phyloP scores from a whole-genome alignment of 35 echinoderm and acorn worm genomes.

The Lytechinus pictus region DNA sequence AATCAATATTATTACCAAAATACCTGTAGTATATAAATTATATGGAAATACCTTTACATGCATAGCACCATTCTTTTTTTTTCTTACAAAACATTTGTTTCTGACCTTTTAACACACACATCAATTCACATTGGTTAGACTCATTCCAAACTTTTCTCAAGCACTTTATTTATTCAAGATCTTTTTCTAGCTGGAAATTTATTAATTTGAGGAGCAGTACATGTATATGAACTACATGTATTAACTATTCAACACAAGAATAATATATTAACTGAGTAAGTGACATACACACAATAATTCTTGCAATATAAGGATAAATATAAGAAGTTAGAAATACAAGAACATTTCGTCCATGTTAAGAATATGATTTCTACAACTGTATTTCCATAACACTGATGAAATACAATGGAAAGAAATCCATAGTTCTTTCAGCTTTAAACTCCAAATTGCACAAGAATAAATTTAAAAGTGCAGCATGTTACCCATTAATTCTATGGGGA shows the following conservation, averaged over 20 bases:
- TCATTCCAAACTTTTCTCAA: slow-evolving; percentile 11
- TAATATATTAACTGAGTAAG: background rate
- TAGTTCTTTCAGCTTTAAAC: background rate
- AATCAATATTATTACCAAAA: too few relatives aligned
- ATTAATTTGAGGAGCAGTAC: background rate
- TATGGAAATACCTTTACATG: background rate
- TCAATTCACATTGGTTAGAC: background rate
- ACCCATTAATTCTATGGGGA: background rate
- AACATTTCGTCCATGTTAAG: background rate
- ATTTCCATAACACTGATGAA: background rate
- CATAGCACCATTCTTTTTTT: background rate
- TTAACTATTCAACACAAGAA: background rate
- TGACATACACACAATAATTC: too few relatives aligned
- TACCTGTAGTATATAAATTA: too few relatives aligned
- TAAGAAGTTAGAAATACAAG: background rate
- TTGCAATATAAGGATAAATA: too few relatives aligned
- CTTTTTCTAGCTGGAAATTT: background rate
- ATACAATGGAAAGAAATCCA: background rate
- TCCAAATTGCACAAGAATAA: background rate
- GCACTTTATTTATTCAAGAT: background rate
- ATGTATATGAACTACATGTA: background rate
- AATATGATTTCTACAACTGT: too few relatives aligned
- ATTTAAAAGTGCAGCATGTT: background rate
- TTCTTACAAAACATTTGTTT: background rate
- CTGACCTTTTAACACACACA: background rate